Base-by-base conservation (phyloP, 1,140 invertebrate genomes). In the Vollenhovia emeryi region DNA sequence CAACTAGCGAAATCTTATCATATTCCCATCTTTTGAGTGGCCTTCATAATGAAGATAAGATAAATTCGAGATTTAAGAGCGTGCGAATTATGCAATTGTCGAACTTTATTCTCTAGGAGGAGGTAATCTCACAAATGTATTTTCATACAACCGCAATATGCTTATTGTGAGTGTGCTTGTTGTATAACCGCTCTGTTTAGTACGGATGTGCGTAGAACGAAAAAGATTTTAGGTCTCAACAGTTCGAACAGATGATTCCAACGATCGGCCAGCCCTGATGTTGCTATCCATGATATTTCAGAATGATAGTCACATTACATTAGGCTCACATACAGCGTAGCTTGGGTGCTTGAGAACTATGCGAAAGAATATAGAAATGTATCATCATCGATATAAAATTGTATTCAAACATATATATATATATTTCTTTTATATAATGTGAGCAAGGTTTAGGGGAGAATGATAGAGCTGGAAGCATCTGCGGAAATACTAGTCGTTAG, bases 131-230 rank as follows among this genome's bases (percentile, higher is more conserved):
- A 60, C 87, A 85, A 85, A 59, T 55, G 71, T 89, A 89, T 90
- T 89, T 90, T 90, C 68, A 62, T 87, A 88, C 60, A 82, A 79
- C 66, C 90, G 87, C 79, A 30, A 62, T 87, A 89, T 87, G 82
- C 30, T 87, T 87, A 87, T 75, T 89, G n/a, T n/a, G 69, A 62
- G 59, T 89, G 87, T 86, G 84, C 88, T 89, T 89, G 84, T 86
- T 68, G 9, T 21, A n/a, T 86, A 84, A 74, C 7, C 43, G 5
- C 40, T 43, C 60, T 27, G 6, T 83, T 64, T 55, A 76, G 55
- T n/a, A n/a, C 13, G 43, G 27, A 52, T 13, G 50, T 43, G 40
- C n/a, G 2, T 45, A 33, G n/a, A 21, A 82, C 33, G 27, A 73
- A 60, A n/a, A 40, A 52, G 30, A 75, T 68, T 71, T 76, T 66